Evolutionary conservation across 2,888 invertebrate genomes (phyloP).

Genomic region (Mythimna lalbum): DNA sequence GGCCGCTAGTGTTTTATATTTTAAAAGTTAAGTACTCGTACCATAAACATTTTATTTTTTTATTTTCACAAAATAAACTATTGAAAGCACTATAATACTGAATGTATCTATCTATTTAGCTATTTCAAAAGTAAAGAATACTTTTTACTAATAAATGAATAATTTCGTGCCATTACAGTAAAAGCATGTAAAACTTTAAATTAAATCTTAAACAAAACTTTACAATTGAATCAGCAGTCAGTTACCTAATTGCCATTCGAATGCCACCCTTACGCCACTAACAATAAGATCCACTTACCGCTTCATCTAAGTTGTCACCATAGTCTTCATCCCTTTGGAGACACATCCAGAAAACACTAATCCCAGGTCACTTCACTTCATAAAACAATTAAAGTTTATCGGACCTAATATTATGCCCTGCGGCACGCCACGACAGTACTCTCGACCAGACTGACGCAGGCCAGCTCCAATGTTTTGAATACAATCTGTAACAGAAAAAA

Average conservation of each 20-base stretch:
- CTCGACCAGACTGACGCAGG: constrained; percentile 80
- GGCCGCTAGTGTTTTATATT: too few relatives aligned
- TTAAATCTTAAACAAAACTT: background rate
- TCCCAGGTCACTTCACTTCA: constrained; percentile 71
- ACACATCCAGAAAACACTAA: constrained; percentile 87
- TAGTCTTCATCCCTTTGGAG: constrained; percentile 86
- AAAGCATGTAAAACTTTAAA: background rate
- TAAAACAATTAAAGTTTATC: constrained; percentile 63
- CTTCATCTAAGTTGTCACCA: constrained; percentile 81
- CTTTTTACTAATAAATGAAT: background rate
- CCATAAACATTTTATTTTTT: too few relatives aligned
- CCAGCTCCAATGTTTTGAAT: constrained; percentile 86
- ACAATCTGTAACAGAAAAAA: constrained; percentile 89
- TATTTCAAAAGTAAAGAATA: too few relatives aligned
- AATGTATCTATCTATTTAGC: too few relatives aligned
- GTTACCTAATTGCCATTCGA: background rate
- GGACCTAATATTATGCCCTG: constrained; percentile 76
- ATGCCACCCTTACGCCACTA: background rate
- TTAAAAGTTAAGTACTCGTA: too few relatives aligned
- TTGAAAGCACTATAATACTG: too few relatives aligned
- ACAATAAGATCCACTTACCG: constrained; percentile 76
- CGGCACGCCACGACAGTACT: constrained; percentile 79
- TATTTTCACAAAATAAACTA: too few relatives aligned
- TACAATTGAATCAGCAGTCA: background rate
- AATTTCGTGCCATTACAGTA: background rate